These are phyloP conservation scores for silkworm (Bombyx mori) DNA, from an alignment of 1,140 invertebrate genomes.

Conservation along the genomic window ASM3026992v2 NC_085112.1:2627501-2628000, in stretches of 20 bases:
- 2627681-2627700: conserved; percentile 44
- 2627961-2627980: conserved; percentile 17
- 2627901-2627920: conserved; percentile 41
- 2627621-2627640: conserved; percentile 18
- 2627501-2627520: too few species aligned
- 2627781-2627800: conserved; percentile 71
- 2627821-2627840: conserved; percentile 29
- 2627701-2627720: conserved; percentile 34
- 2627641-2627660: conserved; percentile 47
- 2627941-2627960: conserved; percentile 40
- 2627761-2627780: conserved; percentile 75
- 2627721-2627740: conserved; percentile 36
- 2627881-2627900: conserved; percentile 40
- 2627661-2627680: conserved; percentile 40
- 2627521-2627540: too few species aligned
- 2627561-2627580: too few species aligned
- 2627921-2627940: conserved; percentile 54
- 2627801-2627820: conserved; percentile 72
- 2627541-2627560: too few species aligned
- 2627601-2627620: too few species aligned
- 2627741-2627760: conserved; percentile 33
- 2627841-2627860: conserved; percentile 35
- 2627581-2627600: too few species aligned
- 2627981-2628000: conserved; percentile 30
- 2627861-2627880: conserved; percentile 36